phyloP scores from a whole-genome alignment of 2,113 vertebrate genomes.

The Rhea pennata region DNA sequence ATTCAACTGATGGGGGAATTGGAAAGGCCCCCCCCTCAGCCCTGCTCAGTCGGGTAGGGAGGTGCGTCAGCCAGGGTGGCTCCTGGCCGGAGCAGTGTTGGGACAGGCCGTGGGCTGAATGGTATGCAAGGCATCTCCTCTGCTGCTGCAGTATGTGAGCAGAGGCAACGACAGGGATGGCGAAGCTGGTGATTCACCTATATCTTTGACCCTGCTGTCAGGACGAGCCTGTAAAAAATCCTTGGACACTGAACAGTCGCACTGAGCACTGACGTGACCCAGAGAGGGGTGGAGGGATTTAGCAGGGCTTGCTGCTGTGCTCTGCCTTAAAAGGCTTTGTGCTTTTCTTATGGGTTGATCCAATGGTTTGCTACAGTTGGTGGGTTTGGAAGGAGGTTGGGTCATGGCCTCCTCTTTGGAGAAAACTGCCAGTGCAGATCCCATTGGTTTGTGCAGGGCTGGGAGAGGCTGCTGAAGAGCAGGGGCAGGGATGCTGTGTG shows the following conservation, averaged over 20 bases:
- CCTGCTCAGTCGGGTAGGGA: neutral
- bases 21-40: neutral
- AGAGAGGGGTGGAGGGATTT: neutral
- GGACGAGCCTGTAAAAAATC: neutral
- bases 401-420: rapidly evolving
- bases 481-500: rapidly evolving
- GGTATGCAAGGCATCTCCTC: neutral
- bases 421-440: rapidly evolving
- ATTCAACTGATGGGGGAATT: rapidly evolving
- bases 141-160: neutral
- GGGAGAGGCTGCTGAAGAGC: rapidly evolving
- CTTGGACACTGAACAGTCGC: neutral
- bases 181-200: neutral
- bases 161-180: neutral
- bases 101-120: neutral
- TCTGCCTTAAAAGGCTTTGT: neutral
- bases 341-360: neutral
- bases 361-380: neutral
- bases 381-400: rapidly evolving
- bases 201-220: neutral
- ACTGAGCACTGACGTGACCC: neutral
- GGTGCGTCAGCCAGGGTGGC: neutral
- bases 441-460: rapidly evolving
- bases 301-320: neutral
- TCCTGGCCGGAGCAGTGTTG: rapidly evolving